Evolutionary conservation across 1,140 invertebrate species (phyloP).

Genomic region (Melipona quadrifasciata): DNA sequence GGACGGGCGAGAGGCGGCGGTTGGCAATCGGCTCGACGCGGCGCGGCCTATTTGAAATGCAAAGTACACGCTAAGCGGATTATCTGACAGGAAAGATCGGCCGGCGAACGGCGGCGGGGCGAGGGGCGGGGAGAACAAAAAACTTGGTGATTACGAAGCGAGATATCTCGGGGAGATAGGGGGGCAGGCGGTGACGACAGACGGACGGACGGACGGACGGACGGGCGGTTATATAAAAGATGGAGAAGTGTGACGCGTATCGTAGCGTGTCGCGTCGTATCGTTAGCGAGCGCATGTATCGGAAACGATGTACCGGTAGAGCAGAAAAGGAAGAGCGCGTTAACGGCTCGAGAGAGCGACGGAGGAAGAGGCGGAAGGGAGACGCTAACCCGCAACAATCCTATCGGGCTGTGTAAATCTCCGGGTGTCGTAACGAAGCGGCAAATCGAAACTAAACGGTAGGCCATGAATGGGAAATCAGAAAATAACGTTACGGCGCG

Average conservation of each 20-base stretch:
- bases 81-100: conserved; percentile 70
- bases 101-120: neutral
- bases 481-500: conserved; percentile 75
- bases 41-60: conserved; percentile 73
- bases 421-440: conserved; percentile 76
- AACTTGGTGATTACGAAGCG: conserved; percentile 48
- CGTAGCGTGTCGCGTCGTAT: neutral
- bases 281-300: neutral
- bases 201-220: conserved; percentile 29
- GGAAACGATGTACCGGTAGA: too few relatives aligned
- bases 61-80: conserved; percentile 68
- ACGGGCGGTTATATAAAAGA: conserved; percentile 77
- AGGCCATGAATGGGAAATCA: conserved; percentile 77
- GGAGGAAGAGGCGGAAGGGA: conserved; percentile 40
- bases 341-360: neutral
- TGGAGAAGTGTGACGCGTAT: conserved; percentile 38
- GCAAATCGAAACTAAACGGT: conserved; percentile 79
- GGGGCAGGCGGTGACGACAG: conserved; percentile 73
- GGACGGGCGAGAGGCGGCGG: neutral
- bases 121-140: neutral
- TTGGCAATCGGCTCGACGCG: conserved; percentile 58
- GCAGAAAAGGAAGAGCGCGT: conserved; percentile 21
- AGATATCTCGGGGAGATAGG: conserved; percentile 62
- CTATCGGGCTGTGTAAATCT: conserved; percentile 78
- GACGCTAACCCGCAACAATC: conserved; percentile 73